Evolutionary conservation across 2,797 vertebrate genomes (phyloP).

Genomic region (Siniperca obscura): DNA sequence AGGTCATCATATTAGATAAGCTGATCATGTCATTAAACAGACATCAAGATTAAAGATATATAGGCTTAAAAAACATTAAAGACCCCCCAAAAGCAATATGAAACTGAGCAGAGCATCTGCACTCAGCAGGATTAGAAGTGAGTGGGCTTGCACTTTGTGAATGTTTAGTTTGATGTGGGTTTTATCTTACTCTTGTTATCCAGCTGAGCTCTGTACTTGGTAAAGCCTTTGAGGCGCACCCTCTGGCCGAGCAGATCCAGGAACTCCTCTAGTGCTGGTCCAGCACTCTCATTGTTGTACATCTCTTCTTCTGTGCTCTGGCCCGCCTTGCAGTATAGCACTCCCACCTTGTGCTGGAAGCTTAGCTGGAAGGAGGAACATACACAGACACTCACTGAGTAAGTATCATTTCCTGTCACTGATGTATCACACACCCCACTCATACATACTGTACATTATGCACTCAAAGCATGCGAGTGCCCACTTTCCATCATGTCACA

Average conservation of each 20-base stretch:
- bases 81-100: background rate
- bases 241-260: slow-evolving; percentile 96
- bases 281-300: slow-evolving; percentile 97
- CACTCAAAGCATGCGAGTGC: slow-evolving; percentile 54
- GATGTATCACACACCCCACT: slow-evolving; percentile 46
- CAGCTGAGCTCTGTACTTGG: slow-evolving; percentile 96
- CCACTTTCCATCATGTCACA: slow-evolving; percentile 74
- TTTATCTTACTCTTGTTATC: slow-evolving; percentile 96
- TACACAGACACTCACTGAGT: slow-evolving; percentile 55
- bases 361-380: slow-evolving; percentile 88
- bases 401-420: slow-evolving; percentile 62
- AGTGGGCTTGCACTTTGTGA: slow-evolving; percentile 25
- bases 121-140: slow-evolving; percentile 36
- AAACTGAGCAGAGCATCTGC: slow-evolving; percentile 31
- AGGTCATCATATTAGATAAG: slow-evolving; percentile 18
- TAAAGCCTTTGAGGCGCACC: slow-evolving; percentile 96
- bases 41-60: slow-evolving; percentile 38
- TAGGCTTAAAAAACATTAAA: slow-evolving; percentile 8
- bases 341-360: slow-evolving; percentile 98
- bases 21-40: slow-evolving; percentile 22
- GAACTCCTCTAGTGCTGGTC: slow-evolving; percentile 95
- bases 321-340: slow-evolving; percentile 96
- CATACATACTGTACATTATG: slow-evolving; percentile 50
- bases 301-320: slow-evolving; percentile 99
- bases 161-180: slow-evolving; percentile 30